Evolutionary conservation across 1,140 invertebrate genomes (phyloP).

Genomic region (Achroia grisella): DNA sequence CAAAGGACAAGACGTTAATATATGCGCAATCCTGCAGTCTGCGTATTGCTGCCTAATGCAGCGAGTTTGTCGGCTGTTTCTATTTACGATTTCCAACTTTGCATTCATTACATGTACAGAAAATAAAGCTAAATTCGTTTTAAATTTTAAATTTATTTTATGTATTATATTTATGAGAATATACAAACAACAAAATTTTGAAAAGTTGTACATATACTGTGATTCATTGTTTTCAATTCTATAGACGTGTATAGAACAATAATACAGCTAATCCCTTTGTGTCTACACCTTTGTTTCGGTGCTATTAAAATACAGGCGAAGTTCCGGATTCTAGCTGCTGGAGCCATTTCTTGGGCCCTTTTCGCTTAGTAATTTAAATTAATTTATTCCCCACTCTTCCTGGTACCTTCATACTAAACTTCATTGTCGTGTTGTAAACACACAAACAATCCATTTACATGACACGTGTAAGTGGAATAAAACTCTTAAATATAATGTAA

Average conservation of each 20-base stretch:
- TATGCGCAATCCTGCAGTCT: constrained; percentile 60
- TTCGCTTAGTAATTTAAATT: constrained; percentile 64
- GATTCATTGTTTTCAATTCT: constrained; percentile 18
- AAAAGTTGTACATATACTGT: constrained; percentile 6
- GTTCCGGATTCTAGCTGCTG: constrained; percentile 44
- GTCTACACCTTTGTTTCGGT: constrained; percentile 48
- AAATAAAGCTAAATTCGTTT: background rate
- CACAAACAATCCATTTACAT: background rate
- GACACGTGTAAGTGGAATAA: no score
- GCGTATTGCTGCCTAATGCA: constrained; percentile 66
- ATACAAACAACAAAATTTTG: background rate
- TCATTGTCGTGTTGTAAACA: constrained; percentile 21
- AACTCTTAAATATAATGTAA: background rate
- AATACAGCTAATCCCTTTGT: constrained; percentile 52
- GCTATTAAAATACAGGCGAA: constrained; percentile 48
- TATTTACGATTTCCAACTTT: constrained; percentile 48
- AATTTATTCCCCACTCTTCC: constrained; percentile 49
- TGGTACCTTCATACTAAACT: constrained; percentile 16
- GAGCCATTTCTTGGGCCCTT: constrained; percentile 54
- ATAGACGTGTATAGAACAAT: constrained; percentile 41
- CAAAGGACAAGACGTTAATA: constrained; percentile 71
- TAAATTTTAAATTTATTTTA: no score
- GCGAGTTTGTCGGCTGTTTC: constrained; percentile 44
- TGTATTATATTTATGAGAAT: background rate
- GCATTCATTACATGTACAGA: constrained; percentile 16